phyloP scores from a whole-genome alignment of 2,797 vertebrate species.

The Spea hammondii region DNA sequence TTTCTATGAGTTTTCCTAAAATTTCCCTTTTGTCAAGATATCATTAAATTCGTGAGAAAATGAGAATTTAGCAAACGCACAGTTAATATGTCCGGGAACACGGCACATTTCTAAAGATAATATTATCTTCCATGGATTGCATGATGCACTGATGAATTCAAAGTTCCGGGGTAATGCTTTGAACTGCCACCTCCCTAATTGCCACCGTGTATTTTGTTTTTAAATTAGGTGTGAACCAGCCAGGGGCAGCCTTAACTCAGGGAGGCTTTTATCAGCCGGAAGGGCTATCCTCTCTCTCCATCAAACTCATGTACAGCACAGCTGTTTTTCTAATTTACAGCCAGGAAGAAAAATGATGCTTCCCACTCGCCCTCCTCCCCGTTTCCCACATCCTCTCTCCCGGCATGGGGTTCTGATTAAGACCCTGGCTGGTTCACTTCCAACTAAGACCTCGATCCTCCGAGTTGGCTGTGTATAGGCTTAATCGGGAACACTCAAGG shows the following conservation, averaged over 20 bases:
- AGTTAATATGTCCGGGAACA: too few relatives aligned
- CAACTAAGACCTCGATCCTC: neutral
- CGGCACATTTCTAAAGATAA: too few relatives aligned
- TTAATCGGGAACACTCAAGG: neutral
- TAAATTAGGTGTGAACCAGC: constrained; percentile 1
- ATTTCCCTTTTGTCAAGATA: too few relatives aligned
- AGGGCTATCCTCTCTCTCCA: neutral
- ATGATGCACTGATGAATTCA: neutral
- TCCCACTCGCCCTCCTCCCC: neutral
- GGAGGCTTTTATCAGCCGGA: constrained; percentile 12
- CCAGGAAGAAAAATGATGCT: constrained; percentile 4
- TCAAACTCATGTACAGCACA: neutral
- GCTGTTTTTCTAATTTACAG: constrained; percentile 41
- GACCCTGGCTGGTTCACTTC: constrained; percentile 18
- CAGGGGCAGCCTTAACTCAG: neutral
- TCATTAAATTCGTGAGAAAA: too few relatives aligned
- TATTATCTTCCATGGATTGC: neutral
- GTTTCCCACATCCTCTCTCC: constrained; percentile 26
- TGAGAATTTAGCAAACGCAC: too few relatives aligned
- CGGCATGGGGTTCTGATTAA: constrained; percentile 45
- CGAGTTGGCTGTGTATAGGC: neutral
- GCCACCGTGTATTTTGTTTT: neutral
- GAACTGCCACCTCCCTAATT: neutral
- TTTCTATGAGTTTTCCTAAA: too few relatives aligned
- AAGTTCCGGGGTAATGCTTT: neutral